A percentile compares a stretch with the other conserved stretches of the same genome.
Conservation (phyloP, 92 coral and sea anemone species). For the Umimayanthus kanabou region DNA sequence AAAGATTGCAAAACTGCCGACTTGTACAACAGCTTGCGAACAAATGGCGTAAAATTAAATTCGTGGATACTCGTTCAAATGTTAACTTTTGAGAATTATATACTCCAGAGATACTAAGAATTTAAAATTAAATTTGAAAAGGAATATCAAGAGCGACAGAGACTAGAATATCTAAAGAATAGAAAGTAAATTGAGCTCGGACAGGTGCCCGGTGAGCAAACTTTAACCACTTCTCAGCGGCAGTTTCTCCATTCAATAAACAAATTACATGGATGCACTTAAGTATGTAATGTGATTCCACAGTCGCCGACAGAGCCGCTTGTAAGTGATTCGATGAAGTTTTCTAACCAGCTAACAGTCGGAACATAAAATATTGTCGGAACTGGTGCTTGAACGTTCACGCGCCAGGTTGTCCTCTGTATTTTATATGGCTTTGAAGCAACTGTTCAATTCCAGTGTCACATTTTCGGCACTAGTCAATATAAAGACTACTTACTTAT, state of each 20-base stretch:
- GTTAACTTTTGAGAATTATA: background rate
- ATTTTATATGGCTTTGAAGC: no score
- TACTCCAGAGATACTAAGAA: background rate
- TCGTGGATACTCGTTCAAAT: background rate
- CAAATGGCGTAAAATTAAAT: background rate
- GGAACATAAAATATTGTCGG: no score
- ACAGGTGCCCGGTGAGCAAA: constrained; percentile 28
- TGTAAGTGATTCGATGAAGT: background rate
- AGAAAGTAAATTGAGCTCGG: constrained; percentile 10
- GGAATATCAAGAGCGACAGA: background rate
- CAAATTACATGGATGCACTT: constrained; percentile 24
- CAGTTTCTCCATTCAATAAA: constrained; percentile 24
- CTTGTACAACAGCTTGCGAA: background rate
- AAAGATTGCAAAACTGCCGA: constrained; percentile 10
- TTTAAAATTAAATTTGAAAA: background rate
- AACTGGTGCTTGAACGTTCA: background rate
- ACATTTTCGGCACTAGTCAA: background rate
- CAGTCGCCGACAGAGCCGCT: background rate
- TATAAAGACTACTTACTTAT: no score
- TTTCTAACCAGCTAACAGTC: no score
- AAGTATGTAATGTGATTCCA: constrained; percentile 20
- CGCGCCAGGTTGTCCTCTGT: background rate
- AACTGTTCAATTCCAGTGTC: background rate
- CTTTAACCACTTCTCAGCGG: constrained; percentile 15
- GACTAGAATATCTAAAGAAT: constrained; percentile 18